Evolutionary conservation across 2,888 invertebrate species (phyloP).

Genomic region (Crematogaster levior): DNA sequence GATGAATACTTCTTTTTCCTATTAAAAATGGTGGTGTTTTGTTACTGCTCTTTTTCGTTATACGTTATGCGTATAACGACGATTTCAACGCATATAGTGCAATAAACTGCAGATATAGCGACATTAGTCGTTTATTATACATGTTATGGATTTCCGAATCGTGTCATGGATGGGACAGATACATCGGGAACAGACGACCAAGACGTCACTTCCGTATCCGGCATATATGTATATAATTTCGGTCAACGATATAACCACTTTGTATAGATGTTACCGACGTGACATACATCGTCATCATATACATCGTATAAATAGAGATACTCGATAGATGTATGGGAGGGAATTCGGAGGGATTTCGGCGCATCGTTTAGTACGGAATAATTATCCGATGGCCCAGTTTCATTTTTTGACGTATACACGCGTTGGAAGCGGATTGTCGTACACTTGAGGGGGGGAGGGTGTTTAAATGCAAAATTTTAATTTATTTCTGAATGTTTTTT

Average conservation of each 20-base stretch:
- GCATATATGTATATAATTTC: conserved; percentile 26
- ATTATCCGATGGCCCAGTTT: conserved; percentile 49
- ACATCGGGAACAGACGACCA: conserved; percentile 30
- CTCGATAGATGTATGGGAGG: background rate
- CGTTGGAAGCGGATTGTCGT: background rate
- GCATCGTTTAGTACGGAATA: conserved; percentile 14
- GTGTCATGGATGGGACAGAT: conserved; percentile 26
- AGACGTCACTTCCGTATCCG: conserved; percentile 39
- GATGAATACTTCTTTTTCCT: background rate
- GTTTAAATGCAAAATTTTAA: background rate
- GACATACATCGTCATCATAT: no score
- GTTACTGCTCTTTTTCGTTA: background rate
- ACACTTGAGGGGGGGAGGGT: background rate
- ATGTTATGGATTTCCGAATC: conserved; percentile 40
- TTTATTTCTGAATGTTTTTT: background rate
- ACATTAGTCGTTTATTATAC: conserved; percentile 13
- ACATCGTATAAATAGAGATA: background rate
- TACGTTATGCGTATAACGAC: background rate
- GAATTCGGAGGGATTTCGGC: conserved; percentile 32
- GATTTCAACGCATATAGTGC: conserved; percentile 3
- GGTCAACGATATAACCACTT: conserved; percentile 3
- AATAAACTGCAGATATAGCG: conserved; percentile 10
- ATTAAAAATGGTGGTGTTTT: background rate
- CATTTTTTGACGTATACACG: background rate
- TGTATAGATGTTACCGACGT: conserved; percentile 2